A percentile compares a stretch with the other conserved stretches of the same genome.
Evolutionary conservation across 2,888 invertebrate species (phyloP).

Genomic region (Stegophylla sp.): DNA sequence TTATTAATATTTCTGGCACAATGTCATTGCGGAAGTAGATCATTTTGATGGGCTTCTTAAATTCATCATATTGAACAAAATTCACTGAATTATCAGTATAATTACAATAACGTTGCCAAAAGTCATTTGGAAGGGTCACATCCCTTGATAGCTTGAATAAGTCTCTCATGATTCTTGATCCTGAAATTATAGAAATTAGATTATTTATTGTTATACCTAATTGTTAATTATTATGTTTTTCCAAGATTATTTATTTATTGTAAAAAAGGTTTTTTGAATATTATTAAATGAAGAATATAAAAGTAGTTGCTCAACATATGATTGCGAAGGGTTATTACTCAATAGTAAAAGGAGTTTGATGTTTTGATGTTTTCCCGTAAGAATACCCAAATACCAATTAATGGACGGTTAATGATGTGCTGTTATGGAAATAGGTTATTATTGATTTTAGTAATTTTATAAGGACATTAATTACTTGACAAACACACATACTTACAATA

Average conservation of each 20-base stretch:
- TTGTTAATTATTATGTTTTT: no score
- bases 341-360: not conserved
- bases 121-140: not conserved
- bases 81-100: not conserved
- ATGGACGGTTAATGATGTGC: no score
- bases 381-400: no score
- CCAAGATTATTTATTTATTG: not conserved
- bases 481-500: no score
- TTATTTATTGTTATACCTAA: not conserved
- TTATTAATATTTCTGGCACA: conserved; percentile 2
- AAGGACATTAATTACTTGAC: no score
- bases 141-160: not conserved
- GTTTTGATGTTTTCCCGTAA: no score
- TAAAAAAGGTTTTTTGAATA: not conserved
- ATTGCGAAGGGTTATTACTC: not conserved
- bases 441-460: no score
- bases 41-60: not conserved
- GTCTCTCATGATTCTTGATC: no score
- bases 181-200: not conserved
- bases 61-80: not conserved
- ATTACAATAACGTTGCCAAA: not conserved
- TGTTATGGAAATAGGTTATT: no score
- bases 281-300: not conserved
- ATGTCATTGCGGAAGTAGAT: not conserved
- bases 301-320: not conserved